Conservation (phyloP, 2,113 vertebrate genomes). For the Quiscalus mexicanus region DNA sequence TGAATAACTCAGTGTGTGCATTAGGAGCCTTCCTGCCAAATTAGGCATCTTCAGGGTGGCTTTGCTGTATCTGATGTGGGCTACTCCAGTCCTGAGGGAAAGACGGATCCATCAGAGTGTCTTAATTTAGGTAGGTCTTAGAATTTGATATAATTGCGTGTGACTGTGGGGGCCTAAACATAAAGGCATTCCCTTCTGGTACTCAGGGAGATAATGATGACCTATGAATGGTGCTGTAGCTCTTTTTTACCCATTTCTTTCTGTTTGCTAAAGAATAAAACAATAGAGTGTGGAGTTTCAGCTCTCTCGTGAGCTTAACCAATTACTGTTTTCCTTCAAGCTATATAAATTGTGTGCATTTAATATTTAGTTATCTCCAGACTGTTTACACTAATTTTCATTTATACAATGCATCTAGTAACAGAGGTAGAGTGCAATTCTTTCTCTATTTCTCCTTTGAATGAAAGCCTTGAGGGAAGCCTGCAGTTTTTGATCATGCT, state of each 20-base stretch:
- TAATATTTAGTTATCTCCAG: slow-evolving; percentile 69
- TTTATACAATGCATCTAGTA: slow-evolving; percentile 58
- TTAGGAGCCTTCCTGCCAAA: neutral
- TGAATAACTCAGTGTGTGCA: neutral
- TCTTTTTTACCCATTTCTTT: neutral
- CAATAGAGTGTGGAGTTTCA: neutral
- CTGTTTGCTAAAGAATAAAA: neutral
- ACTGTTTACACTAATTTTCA: slow-evolving; percentile 73
- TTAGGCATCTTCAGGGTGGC: neutral
- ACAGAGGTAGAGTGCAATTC: slow-evolving; percentile 38
- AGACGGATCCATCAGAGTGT: neutral
- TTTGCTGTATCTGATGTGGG: neutral
- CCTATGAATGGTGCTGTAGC: neutral
- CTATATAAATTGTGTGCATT: slow-evolving; percentile 52
- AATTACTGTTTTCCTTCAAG: slow-evolving; percentile 66
- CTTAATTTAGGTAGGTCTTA: neutral
- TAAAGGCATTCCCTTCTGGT: slow-evolving; percentile 4
- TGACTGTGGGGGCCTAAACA: neutral
- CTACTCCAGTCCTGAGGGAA: neutral
- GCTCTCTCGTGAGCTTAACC: slow-evolving; percentile 25
- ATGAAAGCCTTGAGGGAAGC: slow-evolving; percentile 65
- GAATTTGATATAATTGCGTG: neutral
- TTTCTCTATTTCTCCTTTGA: slow-evolving; percentile 32
- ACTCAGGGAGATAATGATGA: neutral
- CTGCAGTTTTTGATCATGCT: slow-evolving; percentile 56